These are phyloP conservation scores for Yponomeuta evonymella DNA, from an alignment of 2,888 invertebrate species.

Conservation along the genomic window DNA sequence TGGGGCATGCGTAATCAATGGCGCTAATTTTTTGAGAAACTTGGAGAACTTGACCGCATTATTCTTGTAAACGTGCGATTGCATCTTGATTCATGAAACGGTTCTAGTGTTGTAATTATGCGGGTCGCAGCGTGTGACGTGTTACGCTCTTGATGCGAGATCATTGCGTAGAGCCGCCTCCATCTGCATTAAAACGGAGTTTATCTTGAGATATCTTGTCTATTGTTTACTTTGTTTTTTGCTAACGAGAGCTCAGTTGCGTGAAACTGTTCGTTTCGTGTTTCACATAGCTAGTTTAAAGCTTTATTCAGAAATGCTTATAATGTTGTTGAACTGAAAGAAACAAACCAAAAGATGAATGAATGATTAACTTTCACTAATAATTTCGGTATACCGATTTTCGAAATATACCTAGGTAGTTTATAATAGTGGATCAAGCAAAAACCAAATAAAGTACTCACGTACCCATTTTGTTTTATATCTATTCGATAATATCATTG, in stretches of 20 bases:
- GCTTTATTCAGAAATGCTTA: too few relatives aligned
- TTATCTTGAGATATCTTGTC: constrained; percentile 20
- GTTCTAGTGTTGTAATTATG: constrained; percentile 32
- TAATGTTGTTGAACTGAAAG: too few relatives aligned
- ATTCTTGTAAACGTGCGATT: neutral
- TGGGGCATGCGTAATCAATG: neutral
- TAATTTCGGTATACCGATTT: too few relatives aligned
- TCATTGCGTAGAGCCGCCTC: constrained; percentile 4
- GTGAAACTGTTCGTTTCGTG: neutral
- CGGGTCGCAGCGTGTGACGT: constrained; percentile 18
- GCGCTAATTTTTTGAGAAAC: constrained; percentile 2
- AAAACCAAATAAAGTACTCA: too few relatives aligned
- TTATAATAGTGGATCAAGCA: too few relatives aligned
- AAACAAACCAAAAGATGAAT: too few relatives aligned
- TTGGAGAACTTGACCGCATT: constrained; percentile 1
- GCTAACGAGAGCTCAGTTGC: neutral
- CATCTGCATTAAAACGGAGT: constrained; percentile 40
- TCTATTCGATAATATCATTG: too few relatives aligned
- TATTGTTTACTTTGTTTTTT: neutral
- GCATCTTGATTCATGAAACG: constrained; percentile 21
- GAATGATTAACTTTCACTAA: too few relatives aligned
- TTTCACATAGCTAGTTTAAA: too few relatives aligned
- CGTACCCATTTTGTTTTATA: too few relatives aligned
- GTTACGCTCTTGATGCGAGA: constrained; percentile 1
- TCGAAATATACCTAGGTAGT: too few relatives aligned